Percentiles rank a stretch among this genome's conserved stretches.
Conservation (phyloP, 2,888 invertebrate species). For the Dasypolia templi region DNA sequence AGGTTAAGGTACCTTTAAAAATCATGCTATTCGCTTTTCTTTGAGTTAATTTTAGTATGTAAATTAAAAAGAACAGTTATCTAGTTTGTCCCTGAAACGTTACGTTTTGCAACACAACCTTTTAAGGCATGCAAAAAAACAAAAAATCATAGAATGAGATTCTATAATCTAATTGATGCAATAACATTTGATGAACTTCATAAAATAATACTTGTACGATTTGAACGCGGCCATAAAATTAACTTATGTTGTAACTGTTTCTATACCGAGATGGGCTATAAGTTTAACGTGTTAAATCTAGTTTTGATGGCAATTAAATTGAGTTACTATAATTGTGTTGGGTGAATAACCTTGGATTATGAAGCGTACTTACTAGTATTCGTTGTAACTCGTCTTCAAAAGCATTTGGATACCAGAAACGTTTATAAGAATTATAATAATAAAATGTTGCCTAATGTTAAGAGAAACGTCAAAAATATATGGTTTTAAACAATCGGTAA, state of each 20-base stretch:
- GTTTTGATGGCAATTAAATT: slow-evolving; percentile 35
- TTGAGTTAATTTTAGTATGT: neutral
- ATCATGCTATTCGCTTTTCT: neutral
- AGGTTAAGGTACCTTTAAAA: neutral
- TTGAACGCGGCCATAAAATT: slow-evolving; percentile 32
- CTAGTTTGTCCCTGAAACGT: no score
- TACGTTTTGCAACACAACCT: neutral
- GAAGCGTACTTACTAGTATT: neutral
- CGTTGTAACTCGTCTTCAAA: neutral
- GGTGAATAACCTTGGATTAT: slow-evolving; percentile 42
- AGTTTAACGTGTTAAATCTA: slow-evolving; percentile 43
- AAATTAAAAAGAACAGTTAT: neutral
- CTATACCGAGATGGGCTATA: slow-evolving; percentile 25
- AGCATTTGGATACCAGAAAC: neutral
- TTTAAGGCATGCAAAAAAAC: neutral
- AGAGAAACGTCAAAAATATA: no score
- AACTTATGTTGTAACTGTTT: slow-evolving; percentile 39
- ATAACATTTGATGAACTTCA: slow-evolving; percentile 37
- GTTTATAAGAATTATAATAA: neutral
- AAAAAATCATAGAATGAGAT: neutral
- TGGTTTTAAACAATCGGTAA: no score
- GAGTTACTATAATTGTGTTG: slow-evolving; percentile 15
- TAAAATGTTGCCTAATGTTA: no score
- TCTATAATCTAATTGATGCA: neutral
- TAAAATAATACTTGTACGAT: slow-evolving; percentile 14